phyloP scores from a whole-genome alignment of 2,113 vertebrate species.

The Nymphicus hollandicus region DNA sequence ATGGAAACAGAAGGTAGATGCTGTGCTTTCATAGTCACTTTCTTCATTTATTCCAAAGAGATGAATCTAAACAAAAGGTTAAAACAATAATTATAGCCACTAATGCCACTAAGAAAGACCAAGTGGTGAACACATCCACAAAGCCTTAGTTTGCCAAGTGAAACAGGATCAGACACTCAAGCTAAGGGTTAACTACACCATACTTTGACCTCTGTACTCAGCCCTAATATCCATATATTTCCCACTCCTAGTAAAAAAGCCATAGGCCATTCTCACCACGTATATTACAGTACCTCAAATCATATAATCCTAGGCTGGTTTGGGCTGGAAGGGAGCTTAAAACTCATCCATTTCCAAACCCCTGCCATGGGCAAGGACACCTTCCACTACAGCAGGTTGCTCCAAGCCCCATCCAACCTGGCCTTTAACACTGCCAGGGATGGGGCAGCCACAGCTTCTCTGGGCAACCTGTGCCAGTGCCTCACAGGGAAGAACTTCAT shows the following conservation, averaged over 20 bases:
- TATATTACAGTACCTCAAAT: neutral
- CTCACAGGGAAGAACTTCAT: neutral
- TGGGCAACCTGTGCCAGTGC: neutral
- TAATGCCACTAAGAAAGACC: neutral
- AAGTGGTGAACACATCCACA: neutral
- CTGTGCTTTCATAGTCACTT: constrained; percentile 42
- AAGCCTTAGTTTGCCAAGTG: neutral
- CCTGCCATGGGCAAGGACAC: neutral
- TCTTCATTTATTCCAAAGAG: constrained; percentile 26
- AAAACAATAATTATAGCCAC: neutral
- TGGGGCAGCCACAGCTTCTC: too few relatives aligned
- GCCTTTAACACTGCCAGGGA: neutral
- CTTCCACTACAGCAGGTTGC: neutral
- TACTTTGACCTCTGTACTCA: neutral
- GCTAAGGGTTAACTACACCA: fast-evolving
- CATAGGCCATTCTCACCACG: neutral
- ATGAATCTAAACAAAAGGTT: constrained; percentile 8
- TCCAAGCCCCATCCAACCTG: neutral
- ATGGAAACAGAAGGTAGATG: constrained; percentile 52
- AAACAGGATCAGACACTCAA: neutral
- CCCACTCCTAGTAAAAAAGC: neutral
- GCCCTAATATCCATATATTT: neutral
- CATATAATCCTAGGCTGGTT: neutral
- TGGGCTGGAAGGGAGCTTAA: neutral
- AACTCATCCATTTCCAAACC: neutral